Evolutionary conservation across 2,113 vertebrate genomes (phyloP), one percentile per base, ranked within the genome.

Genomic region (Vicugna pacos): DNA sequence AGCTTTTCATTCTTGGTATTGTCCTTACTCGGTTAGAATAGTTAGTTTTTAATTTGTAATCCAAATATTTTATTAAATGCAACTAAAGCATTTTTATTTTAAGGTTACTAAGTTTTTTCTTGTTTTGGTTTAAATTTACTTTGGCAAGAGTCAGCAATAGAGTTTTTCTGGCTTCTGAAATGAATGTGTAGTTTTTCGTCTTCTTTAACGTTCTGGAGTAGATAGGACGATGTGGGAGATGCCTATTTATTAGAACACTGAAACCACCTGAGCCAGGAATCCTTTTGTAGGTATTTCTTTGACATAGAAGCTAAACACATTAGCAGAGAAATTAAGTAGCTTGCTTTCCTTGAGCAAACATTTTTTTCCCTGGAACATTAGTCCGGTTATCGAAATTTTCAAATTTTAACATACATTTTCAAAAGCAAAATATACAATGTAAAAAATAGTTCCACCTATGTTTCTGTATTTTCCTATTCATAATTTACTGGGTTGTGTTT

Each of bases 151-250:
- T 92, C 13, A 22, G 7, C 28, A 79, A 58, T 65, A 54, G 13
- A 22, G 4, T 4, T 91, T 87, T 97, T 15, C 24, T 80, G 67
- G n/a, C 10, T 93, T 84, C 82, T 81, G n/a, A 90, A 95, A 82
- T 89, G 20, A 58, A 70, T 85, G 91, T 89, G 15, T 30, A 46
- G 19, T 46, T 79, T 69, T 93, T 96, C 30, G 38, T 92, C 19
- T 76, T 67, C 64, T 88, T 91, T 96, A 35, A 58, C 65, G 19
- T 54, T 73, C 10, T 92, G 42, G 35, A 94, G 26, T 79, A 65
- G 16, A 56, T 73, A n/a, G 4, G 50, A 19, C 6, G 28, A 60
- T 90, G 56, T 70, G 26, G 7, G 19, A 90, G 88, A 80, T 58
- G 35, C 0, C 2, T 83, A 42, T 73, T 79, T 83, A 13, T 65